Percentiles rank a stretch among this genome's conserved stretches.
Evolutionary conservation across 2,113 vertebrate genomes (phyloP).

Genomic region (Regulus satrapa): DNA sequence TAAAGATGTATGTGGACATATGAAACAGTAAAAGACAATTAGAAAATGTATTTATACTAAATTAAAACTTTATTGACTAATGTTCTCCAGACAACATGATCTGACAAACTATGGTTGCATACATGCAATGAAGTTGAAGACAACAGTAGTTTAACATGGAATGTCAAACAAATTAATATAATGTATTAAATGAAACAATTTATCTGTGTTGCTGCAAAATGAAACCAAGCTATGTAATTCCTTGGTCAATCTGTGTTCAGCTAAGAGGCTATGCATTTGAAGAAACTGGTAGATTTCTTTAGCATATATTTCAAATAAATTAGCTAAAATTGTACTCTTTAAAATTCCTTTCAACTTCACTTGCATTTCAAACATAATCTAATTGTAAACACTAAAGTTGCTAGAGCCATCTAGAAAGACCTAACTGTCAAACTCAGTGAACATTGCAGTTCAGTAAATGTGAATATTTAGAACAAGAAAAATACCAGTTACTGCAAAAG

Average conservation of each 20-base stretch:
- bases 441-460: slow-evolving; percentile 71
- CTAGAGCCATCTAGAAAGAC: slow-evolving; percentile 76
- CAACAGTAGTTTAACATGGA: slow-evolving; percentile 86
- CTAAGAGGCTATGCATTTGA: slow-evolving; percentile 61
- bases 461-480: slow-evolving; percentile 63
- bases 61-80: slow-evolving; percentile 98
- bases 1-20: neutral
- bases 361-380: slow-evolving; percentile 83
- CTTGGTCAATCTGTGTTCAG: slow-evolving; percentile 59
- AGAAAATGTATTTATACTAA: slow-evolving; percentile 75
- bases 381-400: slow-evolving; percentile 93
- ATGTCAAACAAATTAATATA: slow-evolving; percentile 78
- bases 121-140: slow-evolving; percentile 85
- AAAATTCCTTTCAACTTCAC: slow-evolving; percentile 80
- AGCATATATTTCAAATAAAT: slow-evolving; percentile 89
- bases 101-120: slow-evolving; percentile 74
- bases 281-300: slow-evolving; percentile 73
- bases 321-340: slow-evolving; percentile 85
- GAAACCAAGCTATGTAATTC: slow-evolving; percentile 55
- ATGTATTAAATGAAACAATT: slow-evolving; percentile 69
- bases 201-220: slow-evolving; percentile 68
- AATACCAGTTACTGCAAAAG: slow-evolving; percentile 74
- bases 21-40: slow-evolving; percentile 19
- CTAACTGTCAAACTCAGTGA: slow-evolving; percentile 54
- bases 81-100: slow-evolving; percentile 85